Percentiles rank a stretch among this genome's conserved stretches.
Evolutionary conservation across 1,140 invertebrate species (phyloP).

Genomic region (Sarcophaga bullata): DNA sequence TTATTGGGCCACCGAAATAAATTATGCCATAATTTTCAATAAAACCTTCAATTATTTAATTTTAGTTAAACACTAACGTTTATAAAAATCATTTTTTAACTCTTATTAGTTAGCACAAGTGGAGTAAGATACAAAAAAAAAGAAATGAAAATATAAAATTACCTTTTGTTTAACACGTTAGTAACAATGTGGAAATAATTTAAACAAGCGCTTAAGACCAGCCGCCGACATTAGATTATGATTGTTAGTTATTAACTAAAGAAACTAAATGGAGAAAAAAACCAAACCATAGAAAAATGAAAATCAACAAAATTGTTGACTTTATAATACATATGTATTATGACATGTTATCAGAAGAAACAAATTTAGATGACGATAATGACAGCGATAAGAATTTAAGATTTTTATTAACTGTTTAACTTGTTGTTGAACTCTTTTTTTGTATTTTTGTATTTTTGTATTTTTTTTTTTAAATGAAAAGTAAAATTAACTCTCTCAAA

Average conservation of each 20-base stretch:
- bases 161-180: not conserved
- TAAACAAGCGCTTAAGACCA: not conserved
- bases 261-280: no score
- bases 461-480: not conserved
- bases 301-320: not conserved
- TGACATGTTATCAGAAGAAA: not conserved
- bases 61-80: not conserved
- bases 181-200: not conserved
- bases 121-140: no score
- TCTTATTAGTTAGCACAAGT: no score
- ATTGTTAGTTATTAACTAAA: not conserved
- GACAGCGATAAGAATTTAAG: conserved; percentile 8
- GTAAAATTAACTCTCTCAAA: not conserved
- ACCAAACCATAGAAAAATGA: no score
- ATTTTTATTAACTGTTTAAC: conserved; percentile 2
- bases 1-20: not conserved
- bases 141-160: no score
- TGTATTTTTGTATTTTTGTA: no score
- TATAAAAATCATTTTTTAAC: not conserved
- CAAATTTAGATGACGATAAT: conserved; percentile 15
- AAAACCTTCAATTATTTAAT: conserved; percentile 4
- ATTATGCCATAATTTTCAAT: conserved; percentile 1
- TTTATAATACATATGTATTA: not conserved
- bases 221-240: not conserved
- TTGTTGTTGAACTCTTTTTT: not conserved